Percentiles rank a stretch among this genome's conserved stretches.
Evolutionary conservation across 2,113 vertebrate genomes (phyloP).

Genomic region (Aythya baeri): DNA sequence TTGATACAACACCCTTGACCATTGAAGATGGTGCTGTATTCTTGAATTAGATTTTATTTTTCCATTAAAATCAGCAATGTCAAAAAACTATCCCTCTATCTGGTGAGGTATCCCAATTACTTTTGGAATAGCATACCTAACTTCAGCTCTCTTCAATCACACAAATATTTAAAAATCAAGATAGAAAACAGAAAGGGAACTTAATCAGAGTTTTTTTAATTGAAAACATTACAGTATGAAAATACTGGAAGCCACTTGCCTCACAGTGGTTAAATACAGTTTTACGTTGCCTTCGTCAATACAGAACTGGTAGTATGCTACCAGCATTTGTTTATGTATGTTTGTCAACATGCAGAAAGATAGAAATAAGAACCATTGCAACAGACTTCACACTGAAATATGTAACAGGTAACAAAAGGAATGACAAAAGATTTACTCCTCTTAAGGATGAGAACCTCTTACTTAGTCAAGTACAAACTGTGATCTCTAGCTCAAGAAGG

Average conservation of each 20-base stretch:
- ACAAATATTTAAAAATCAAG: neutral
- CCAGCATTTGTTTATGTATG: neutral
- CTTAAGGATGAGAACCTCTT: neutral
- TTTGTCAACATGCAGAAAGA: neutral
- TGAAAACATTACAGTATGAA: neutral
- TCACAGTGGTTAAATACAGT: neutral
- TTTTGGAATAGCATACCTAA: neutral
- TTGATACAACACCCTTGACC: neutral
- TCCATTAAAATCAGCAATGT: neutral
- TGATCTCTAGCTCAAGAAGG: neutral
- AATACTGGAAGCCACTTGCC: neutral
- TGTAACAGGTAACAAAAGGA: neutral
- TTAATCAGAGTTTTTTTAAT: neutral
- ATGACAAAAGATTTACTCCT: neutral
- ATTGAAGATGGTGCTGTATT: neutral
- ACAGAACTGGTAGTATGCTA: neutral
- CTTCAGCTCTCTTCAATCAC: neutral
- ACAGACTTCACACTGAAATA: neutral
- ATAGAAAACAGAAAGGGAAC: neutral
- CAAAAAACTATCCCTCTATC: neutral
- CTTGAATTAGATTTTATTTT: conserved; percentile 7
- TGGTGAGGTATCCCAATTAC: neutral
- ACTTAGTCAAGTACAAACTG: neutral
- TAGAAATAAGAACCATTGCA: neutral
- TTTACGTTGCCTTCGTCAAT: neutral